Evolutionary conservation across 2,113 vertebrate genomes (phyloP).

Genomic region (Spea multiplicata): DNA sequence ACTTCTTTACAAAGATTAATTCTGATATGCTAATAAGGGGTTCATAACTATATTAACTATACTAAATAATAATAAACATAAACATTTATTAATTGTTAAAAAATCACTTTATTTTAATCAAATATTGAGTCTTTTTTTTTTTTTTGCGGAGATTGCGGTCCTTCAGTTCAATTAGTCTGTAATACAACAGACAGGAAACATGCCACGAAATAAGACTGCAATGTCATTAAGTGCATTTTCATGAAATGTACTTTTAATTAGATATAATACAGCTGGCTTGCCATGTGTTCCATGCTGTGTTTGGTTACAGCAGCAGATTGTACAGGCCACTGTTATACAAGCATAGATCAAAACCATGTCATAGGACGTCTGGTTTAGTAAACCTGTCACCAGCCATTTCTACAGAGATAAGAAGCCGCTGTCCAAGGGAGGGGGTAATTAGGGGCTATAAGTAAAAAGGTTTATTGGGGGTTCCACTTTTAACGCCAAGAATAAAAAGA

Average conservation of each 20-base stretch:
- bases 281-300: not conserved
- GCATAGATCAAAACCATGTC: constrained; percentile 12
- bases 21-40: too few relatives aligned
- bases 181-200: not conserved
- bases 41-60: too few relatives aligned
- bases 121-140: too few relatives aligned
- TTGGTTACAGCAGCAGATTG: constrained; percentile 18
- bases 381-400: constrained; percentile 3
- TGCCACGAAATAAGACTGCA: not conserved
- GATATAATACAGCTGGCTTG: not conserved
- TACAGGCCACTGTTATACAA: not conserved
- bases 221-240: not conserved
- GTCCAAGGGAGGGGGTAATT: too few relatives aligned
- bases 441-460: too few relatives aligned
- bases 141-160: not conserved
- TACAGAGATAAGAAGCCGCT: not conserved
- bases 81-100: too few relatives aligned
- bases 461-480: too few relatives aligned
- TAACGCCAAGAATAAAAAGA: too few relatives aligned
- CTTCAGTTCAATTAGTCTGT: too few relatives aligned
- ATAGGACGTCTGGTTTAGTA: not conserved
- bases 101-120: too few relatives aligned
- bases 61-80: too few relatives aligned
- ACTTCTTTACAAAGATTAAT: too few relatives aligned
- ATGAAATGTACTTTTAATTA: not conserved